Base-by-base conservation (phyloP, 1,140 invertebrate genomes). In the Colletes gigas region DNA sequence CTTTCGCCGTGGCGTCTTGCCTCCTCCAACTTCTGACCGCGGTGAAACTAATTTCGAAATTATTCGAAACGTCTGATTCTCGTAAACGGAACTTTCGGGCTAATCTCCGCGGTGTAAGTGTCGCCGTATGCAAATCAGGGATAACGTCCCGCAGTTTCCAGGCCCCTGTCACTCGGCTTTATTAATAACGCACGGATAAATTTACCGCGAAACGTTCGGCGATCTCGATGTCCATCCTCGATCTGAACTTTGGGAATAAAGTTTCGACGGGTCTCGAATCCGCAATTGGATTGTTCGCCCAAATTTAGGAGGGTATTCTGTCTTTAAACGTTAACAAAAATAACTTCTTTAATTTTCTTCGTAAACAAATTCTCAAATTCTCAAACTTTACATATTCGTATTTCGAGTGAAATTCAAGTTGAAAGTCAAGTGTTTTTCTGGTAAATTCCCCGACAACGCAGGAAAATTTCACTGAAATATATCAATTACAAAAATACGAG, bases 121-220 rank as follows among this genome's bases (percentile, higher is more conserved):
- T 54, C 60, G 44, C 21, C 44, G n/a, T 55, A 76, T 76, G 73
- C 50, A 76, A 76, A 76, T 76, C 10, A 14, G 3, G 17, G 30
- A 0, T 21, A 5, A 19, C 57, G 14, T 12, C 6, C 1, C n/a
- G 17, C n/a, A 75, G 60, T 54, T 67, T 14, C 47, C 47, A 3
- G 60, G 30, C 15, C 41, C 15, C 41, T 21, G 17, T 55, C 68
- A 19, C 55, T 60, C 39, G 41, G 7, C 41, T 76, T 77, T 77
- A 77, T 77, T 77, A 77, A 77, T 77, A 77, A 77, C 74, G 74
- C 63, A 47, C 54, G 74, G 59, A 77, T 55, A 77, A 59, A 69
- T 77, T 57, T 67, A 14, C 30, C 54, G 44, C 5, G 6, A 62
- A 60, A 15, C 44, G 44, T 47, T 62, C 15, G 44, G 12, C 39